A percentile compares a stretch with the other conserved stretches of the same genome.
These are phyloP conservation scores for Acanthacorydalis orientalis DNA, from an alignment of 2,888 invertebrate genomes.

Conservation along the genomic window DNA sequence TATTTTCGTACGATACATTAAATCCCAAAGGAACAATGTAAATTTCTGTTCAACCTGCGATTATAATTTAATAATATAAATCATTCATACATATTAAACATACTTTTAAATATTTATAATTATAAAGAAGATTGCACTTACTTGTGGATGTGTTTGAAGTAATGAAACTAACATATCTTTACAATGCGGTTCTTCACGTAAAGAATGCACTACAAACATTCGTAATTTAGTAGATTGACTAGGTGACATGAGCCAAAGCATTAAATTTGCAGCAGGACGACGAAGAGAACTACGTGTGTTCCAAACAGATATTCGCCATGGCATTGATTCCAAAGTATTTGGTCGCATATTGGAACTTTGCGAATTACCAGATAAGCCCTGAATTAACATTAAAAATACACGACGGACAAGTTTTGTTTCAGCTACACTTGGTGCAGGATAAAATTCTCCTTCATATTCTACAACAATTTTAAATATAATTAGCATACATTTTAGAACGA, in stretches of 20 bases:
- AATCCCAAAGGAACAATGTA: constrained; percentile 28
- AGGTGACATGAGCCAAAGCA: constrained; percentile 30
- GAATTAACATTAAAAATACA: constrained; percentile 32
- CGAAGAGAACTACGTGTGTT: constrained; percentile 21
- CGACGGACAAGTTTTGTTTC: constrained; percentile 29
- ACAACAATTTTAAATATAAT: background rate
- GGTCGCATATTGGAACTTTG: no score
- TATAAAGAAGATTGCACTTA: constrained; percentile 11
- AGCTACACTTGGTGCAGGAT: constrained; percentile 13
- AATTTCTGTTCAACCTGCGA: constrained; percentile 27
- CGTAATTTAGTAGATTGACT: constrained; percentile 26
- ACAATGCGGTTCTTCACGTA: constrained; percentile 26
- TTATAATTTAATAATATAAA: no score
- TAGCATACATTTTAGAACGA: constrained; percentile 7
- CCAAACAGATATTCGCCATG: constrained; percentile 14
- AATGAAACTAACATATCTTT: constrained; percentile 25
- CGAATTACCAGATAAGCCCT: constrained; percentile 19
- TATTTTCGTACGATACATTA: constrained; percentile 13
- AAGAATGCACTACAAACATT: constrained; percentile 25
- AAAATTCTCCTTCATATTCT: constrained; percentile 1
- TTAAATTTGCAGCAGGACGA: constrained; percentile 26
- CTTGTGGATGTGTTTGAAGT: constrained; percentile 26
- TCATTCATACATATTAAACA: no score
- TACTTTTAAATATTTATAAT: background rate
- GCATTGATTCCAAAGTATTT: background rate